Conservation (phyloP, 2,797 vertebrate genomes). For the Poecilia picta region DNA sequence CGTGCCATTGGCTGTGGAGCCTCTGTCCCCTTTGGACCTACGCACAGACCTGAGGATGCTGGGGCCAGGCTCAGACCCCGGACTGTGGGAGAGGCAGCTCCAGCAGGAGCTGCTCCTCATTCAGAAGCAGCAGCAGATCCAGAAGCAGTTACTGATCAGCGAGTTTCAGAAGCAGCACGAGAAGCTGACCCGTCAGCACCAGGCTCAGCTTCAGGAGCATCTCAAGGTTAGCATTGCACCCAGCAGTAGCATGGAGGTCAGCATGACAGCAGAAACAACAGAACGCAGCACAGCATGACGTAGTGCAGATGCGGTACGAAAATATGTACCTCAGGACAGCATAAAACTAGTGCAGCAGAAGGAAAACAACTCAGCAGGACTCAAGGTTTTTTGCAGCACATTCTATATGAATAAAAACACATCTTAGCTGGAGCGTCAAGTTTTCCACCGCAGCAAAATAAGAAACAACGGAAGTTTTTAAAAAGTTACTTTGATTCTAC, state of each 20-base stretch:
- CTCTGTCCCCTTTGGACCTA: constrained; percentile 91
- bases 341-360: constrained; percentile 40
- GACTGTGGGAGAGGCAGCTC: constrained; percentile 93
- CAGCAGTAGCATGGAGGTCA: constrained; percentile 36
- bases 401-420: constrained; percentile 25
- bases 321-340: constrained; percentile 45
- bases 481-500: constrained; percentile 21
- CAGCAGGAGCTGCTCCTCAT: constrained; percentile 97
- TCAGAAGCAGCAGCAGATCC: constrained; percentile 98
- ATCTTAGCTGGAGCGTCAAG: constrained; percentile 32
- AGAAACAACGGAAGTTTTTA: constrained; percentile 31
- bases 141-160: constrained; percentile 97
- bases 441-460: constrained; percentile 39
- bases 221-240: constrained; percentile 88
- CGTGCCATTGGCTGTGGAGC: constrained; percentile 86
- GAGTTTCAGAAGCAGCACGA: constrained; percentile 99
- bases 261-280: constrained; percentile 41
- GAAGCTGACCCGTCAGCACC: constrained; percentile 96
- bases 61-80: constrained; percentile 90
- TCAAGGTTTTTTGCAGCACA: constrained; percentile 43
- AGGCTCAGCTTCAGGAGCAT: constrained; percentile 98
- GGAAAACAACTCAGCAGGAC: constrained; percentile 47
- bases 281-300: constrained; percentile 45
- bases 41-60: constrained; percentile 95
- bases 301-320: constrained; percentile 54